These are phyloP conservation scores for Cerastis rubricosa DNA, from an alignment of 2,888 invertebrate species.

Conservation along the genomic window DNA sequence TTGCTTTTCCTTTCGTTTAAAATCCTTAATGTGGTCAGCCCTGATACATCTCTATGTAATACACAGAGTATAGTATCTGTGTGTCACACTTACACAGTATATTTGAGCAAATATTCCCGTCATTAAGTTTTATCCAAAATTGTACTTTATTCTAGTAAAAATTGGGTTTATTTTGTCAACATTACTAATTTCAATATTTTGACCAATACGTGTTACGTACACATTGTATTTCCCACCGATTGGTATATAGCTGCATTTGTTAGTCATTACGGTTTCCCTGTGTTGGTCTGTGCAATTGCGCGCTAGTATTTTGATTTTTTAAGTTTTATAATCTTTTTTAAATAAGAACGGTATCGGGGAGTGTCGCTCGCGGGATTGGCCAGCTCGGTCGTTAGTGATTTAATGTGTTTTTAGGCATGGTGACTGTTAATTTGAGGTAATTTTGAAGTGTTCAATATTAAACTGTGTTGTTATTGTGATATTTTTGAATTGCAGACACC, in stretches of 20 bases:
- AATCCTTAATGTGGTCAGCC: not conserved
- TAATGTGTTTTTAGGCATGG: conserved; percentile 25
- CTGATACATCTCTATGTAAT: not conserved
- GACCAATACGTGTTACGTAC: not conserved
- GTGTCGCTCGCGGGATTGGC: too few relatives aligned
- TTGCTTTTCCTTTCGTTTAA: conserved; percentile 11
- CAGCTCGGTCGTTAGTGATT: too few relatives aligned
- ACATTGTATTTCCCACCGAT: conserved; percentile 26
- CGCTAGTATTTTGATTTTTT: not conserved
- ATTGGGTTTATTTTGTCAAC: not conserved
- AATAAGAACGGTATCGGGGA: too few relatives aligned
- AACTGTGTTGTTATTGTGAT: not conserved
- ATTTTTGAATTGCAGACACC: not conserved
- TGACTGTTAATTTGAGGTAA: conserved; percentile 47
- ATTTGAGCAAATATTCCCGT: not conserved
- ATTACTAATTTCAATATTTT: not conserved
- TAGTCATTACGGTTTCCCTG: conserved; percentile 23
- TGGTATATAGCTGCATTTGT: conserved; percentile 17
- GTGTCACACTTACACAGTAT: not conserved
- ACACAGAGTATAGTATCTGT: not conserved
- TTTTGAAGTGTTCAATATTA: not conserved
- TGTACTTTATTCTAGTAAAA: not conserved
- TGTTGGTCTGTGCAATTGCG: not conserved
- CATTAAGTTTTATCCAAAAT: not conserved
- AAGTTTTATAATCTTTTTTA: not conserved